Conservation (phyloP, 2,888 invertebrate species). For the Labia minor region DNA sequence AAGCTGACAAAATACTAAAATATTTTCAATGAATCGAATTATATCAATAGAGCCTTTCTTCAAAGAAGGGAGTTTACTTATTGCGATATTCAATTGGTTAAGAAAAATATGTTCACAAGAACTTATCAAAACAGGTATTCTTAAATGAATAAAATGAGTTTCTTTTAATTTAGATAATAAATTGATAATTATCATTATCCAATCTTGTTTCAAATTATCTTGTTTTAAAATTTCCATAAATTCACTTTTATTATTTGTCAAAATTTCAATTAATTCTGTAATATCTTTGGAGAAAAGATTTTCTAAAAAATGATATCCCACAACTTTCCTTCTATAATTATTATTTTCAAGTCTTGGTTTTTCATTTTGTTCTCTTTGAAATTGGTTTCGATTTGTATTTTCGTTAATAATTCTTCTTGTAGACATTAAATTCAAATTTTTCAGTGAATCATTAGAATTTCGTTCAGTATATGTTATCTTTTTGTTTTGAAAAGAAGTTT, state of each 20-base stretch:
- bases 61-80: constrained; percentile 26
- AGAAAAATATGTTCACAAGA: constrained; percentile 27
- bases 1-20: constrained; percentile 31
- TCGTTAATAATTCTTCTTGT: too few species aligned
- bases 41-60: constrained; percentile 25
- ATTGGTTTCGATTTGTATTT: too few species aligned
- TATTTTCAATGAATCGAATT: constrained; percentile 29
- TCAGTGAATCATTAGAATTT: too few species aligned
- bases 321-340: too few species aligned
- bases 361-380: too few species aligned
- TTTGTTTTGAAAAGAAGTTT: too few species aligned
- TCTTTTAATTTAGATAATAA: constrained; percentile 38
- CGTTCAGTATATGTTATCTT: too few species aligned
- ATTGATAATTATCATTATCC: constrained; percentile 40
- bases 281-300: too few species aligned
- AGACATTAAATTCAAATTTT: too few species aligned
- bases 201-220: constrained; percentile 37
- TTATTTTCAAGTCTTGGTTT: too few species aligned
- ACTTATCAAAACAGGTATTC: constrained; percentile 26
- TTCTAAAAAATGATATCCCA: too few species aligned
- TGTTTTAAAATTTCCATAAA: constrained; percentile 40
- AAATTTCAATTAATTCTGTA: constrained; percentile 36
- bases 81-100: constrained; percentile 26
- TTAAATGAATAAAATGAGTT: constrained; percentile 27
- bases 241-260: constrained; percentile 37